These are phyloP conservation scores for Drosophila quadrilineata DNA, from an alignment of 1,140 invertebrate species.

Conservation along the genomic window DNA sequence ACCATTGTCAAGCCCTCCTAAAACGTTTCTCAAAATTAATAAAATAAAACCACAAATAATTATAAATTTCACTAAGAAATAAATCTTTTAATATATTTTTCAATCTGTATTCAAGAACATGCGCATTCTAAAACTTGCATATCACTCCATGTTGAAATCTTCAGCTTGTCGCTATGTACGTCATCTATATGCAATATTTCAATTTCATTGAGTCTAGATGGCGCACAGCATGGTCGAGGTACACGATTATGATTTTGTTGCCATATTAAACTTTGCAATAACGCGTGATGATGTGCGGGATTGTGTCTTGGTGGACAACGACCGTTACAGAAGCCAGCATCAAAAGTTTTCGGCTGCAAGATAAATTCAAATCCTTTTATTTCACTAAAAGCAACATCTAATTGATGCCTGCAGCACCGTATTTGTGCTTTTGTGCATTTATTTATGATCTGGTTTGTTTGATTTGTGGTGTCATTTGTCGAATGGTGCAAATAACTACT, in stretches of 20 bases:
- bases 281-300: conserved; percentile 87
- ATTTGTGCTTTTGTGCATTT: conserved; percentile 82
- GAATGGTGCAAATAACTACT: conserved; percentile 35
- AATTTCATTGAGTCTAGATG: conserved; percentile 86
- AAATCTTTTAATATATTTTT: background rate
- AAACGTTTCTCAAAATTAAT: no score
- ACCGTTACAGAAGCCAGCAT: conserved; percentile 88
- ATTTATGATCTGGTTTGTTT: conserved; percentile 78
- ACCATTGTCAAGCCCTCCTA: no score
- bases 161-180: conserved; percentile 84
- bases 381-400: conserved; percentile 86
- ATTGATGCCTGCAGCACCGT: conserved; percentile 86
- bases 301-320: conserved; percentile 87
- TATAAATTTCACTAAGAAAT: background rate
- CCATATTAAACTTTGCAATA: conserved; percentile 87
- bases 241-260: conserved; percentile 83
- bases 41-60: background rate
- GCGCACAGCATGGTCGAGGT: conserved; percentile 88
- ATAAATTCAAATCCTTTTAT: conserved; percentile 87
- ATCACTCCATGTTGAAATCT: conserved; percentile 87
- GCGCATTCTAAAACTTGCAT: conserved; percentile 89
- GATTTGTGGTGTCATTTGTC: conserved; percentile 42
- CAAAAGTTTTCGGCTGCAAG: conserved; percentile 86
- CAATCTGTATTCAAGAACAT: conserved; percentile 82
- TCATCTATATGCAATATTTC: conserved; percentile 87